These are phyloP conservation scores for Smutsia gigantea DNA, from an alignment of 2,797 vertebrate genomes.

Conservation along the genomic window DNA sequence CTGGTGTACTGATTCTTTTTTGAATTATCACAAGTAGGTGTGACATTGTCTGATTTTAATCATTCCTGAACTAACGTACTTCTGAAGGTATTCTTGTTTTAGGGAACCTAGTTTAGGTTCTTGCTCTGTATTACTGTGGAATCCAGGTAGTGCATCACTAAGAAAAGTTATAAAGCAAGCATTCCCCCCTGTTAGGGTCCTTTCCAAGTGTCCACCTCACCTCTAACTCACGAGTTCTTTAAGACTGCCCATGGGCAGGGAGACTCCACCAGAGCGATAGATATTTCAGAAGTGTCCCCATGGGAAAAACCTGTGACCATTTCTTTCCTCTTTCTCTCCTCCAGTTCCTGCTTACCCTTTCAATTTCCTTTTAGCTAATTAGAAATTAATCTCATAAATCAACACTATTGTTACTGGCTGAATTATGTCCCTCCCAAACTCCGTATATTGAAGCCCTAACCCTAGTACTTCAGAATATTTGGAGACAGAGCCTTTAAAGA, in stretches of 20 bases:
- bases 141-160: background rate
- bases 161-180: background rate
- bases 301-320: background rate
- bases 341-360: background rate
- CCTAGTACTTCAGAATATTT: background rate
- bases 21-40: background rate
- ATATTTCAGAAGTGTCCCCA: background rate
- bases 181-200: background rate
- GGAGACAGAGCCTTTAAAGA: background rate
- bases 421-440: background rate
- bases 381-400: background rate
- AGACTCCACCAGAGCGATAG: background rate
- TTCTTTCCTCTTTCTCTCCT: background rate
- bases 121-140: background rate
- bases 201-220: background rate
- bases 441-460: background rate
- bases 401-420: background rate
- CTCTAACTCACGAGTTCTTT: background rate
- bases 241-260: background rate
- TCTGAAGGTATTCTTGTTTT: background rate
- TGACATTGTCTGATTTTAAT: background rate
- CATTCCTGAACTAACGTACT: background rate
- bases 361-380: background rate
- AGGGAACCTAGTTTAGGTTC: background rate
- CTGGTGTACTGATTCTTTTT: background rate